Conservation (phyloP, 2,888 invertebrate genomes). For the Hyposoter didymator region DNA sequence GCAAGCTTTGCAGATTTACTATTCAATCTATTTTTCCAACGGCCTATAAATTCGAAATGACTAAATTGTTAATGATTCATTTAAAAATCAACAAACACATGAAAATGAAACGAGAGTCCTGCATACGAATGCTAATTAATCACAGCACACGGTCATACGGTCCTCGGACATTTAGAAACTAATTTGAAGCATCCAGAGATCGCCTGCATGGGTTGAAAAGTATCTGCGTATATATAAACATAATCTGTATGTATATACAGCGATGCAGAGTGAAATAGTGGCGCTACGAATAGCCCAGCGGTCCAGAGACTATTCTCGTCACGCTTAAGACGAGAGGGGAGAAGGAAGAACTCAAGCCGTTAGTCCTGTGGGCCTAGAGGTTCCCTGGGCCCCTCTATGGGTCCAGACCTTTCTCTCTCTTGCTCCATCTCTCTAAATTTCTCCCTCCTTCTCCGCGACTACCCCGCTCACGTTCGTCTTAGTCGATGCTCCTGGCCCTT, state of each 20-base stretch:
- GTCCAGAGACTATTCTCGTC: constrained; percentile 48
- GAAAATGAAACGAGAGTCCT: background rate
- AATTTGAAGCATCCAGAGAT: constrained; percentile 50
- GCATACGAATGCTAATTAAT: background rate
- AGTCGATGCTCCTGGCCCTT: constrained; percentile 84
- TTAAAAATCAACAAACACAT: background rate
- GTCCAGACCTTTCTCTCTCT: constrained; percentile 67
- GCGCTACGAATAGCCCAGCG: constrained; percentile 58
- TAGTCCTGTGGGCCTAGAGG: constrained; percentile 74
- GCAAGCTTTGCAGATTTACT: background rate
- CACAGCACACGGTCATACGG: background rate
- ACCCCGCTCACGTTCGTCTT: constrained; percentile 78
- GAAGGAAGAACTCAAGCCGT: constrained; percentile 78
- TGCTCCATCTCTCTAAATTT: constrained; percentile 67
- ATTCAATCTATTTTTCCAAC: background rate
- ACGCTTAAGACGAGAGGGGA: constrained; percentile 31
- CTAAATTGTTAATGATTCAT: background rate
- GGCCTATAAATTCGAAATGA: background rate
- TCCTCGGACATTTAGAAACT: constrained; percentile 46
- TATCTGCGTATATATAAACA: constrained; percentile 1
- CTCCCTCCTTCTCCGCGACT: constrained; percentile 55
- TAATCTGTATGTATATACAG: background rate
- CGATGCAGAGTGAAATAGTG: constrained; percentile 38
- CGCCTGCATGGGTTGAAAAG: background rate
- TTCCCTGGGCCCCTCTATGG: constrained; percentile 54